A percentile compares a stretch with the other conserved stretches of the same genome.
phyloP scores from a whole-genome alignment of 1,140 invertebrate genomes.

The Caerostris extrusa region DNA sequence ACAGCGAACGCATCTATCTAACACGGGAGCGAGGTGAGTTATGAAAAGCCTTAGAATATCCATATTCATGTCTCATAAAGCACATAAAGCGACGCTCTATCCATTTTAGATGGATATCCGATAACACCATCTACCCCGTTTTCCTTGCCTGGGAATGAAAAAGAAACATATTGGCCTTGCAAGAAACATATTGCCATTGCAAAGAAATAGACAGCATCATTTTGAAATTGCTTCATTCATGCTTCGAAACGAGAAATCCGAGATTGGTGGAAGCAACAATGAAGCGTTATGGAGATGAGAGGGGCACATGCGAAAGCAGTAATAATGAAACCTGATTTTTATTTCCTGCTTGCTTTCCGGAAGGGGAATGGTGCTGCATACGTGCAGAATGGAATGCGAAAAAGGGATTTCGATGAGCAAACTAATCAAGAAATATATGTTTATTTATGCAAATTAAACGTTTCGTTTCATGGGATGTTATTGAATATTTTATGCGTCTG shows the following conservation, averaged over 20 bases:
- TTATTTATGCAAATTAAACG: conserved; percentile 6
- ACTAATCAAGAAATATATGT: conserved; percentile 21
- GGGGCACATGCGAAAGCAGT: background rate
- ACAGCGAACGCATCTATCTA: conserved; percentile 24
- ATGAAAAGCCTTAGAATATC: conserved; percentile 65
- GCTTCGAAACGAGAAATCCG: conserved; percentile 59
- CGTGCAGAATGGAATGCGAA: background rate
- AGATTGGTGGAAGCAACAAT: conserved; percentile 39
- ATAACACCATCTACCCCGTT: conserved; percentile 58
- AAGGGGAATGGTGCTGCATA: background rate
- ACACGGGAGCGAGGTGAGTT: background rate
- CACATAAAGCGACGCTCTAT: conserved; percentile 55
- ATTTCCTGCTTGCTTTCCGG: background rate
- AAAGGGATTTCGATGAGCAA: background rate
- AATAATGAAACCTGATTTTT: conserved; percentile 31
- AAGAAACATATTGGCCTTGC: conserved; percentile 64
- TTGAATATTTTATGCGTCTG: background rate
- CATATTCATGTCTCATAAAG: conserved; percentile 74
- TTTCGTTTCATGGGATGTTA: background rate
- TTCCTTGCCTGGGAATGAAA: background rate
- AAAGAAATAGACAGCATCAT: conserved; percentile 44
- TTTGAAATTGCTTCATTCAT: conserved; percentile 52
- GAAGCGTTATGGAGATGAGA: conserved; percentile 31
- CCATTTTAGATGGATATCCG: conserved; percentile 73
- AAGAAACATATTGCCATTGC: background rate